Base-by-base conservation (phyloP, 2,113 vertebrate species). In the Cacatua alba region DNA sequence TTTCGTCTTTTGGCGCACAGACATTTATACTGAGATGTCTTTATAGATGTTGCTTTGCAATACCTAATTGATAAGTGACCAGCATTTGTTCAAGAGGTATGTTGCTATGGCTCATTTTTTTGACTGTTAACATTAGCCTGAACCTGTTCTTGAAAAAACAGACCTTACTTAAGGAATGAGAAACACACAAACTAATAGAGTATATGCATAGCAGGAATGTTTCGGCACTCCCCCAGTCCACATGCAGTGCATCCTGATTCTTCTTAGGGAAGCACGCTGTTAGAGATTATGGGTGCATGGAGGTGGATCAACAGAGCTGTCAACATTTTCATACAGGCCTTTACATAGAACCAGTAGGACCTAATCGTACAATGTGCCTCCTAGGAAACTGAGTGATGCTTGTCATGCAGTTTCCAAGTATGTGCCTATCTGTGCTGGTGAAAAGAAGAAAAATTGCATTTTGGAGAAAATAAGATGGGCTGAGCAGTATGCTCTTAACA, bases 381-480 rank as follows among this genome's bases (percentile, higher is more conserved):
- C 68, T 43, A 28, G 52, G 48, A 53, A 51, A 31, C 11, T 2
- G 51, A 37, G 28, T 3, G 13, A 33, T 48, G 41, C 68, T 67
- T 26, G 33, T 57, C 3, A 1, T 76, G 71, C 6, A 9, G 21
- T 57, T 76, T 48, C 74, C 0, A 0, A 37, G 33, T 9, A 16
- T 23, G 19, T 70, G 39, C 51, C 41, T 1, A 0, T 39, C 48
- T 70, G 35, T 1, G 2, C 48, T 72, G 52, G 11, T 48, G 60
- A 23, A 64, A 59, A 53, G 21, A 41, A 29, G 24, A 23, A 46
- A n/a, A 72, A 39, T n/a, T 77, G 59, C 17, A 5, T 55, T 69
- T 77, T 12, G 20, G 69, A 31, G 69, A 49, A 81, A 84, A 26
- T 46, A n/a, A 57, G 23, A 24, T 28, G 44, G 19, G 13, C 39